Evolutionary conservation across 2,113 vertebrate genomes (phyloP), one percentile per base, ranked within the genome.

Genomic region (Halcyon malimbica): DNA sequence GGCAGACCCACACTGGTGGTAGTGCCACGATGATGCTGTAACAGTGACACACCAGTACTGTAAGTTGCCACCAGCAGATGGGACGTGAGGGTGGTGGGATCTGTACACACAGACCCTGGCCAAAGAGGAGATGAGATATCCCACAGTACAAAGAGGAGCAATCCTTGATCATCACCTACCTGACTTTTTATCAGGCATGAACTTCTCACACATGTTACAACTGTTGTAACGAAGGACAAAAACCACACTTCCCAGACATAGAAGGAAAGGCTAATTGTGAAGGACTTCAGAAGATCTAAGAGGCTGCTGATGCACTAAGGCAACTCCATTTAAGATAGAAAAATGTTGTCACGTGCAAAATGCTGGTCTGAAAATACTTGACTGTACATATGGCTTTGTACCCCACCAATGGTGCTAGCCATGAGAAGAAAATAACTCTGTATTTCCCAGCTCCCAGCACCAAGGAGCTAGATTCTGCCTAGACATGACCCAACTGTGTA

Each of bases 401-500:
- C 18, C 63, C 37, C 1, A 4, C 48, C 39, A 70, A 31, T n/a
- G 42, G 21, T 1, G 16, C 44, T 42, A 44, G 31, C 24, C 41
- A 9, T 1, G 11, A 75, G 56, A 57, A 75, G n/a, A 67, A 91
- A 80, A 74, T 33, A 81, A 94, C 71, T n/a, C 54, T 6, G 9
- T 56, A 54, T 64, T 96, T 94, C 79, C 42, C 42, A 60, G 60
- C 35, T 94, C 79, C 42, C 42, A 60, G 60, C n/a, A 60, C 18
- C 23, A 83, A 83, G 84, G 83, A 85, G 76, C 75, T 94, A 1
- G 89, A 33, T 96, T 83, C 33, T 93, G 86, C 71, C 92, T 77
- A 46, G 44, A 46, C 35, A 20, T 29, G 79, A 50, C 59, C 68
- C 63, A 39, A 16, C 18, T 31, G 28, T 39, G 6, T 63, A 62